A percentile compares a stretch with the other conserved stretches of the same genome.
Conservation (phyloP, 2,888 invertebrate species). For the Eupithecia exiguata region DNA sequence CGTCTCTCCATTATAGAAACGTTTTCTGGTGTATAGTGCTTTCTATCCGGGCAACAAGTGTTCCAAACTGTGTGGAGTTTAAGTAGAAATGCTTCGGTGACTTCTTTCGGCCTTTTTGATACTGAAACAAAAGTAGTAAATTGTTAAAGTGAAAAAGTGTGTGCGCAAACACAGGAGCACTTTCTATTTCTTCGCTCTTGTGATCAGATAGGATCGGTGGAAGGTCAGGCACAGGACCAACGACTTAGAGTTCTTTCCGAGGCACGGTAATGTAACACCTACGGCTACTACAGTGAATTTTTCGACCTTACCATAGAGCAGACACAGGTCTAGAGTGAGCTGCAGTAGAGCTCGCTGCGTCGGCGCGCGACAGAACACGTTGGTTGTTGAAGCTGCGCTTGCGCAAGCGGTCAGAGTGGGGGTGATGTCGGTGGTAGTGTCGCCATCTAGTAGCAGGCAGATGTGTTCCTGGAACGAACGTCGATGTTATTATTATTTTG, state of each 20-base stretch:
- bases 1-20: conserved; percentile 52
- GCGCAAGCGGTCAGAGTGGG: conserved; percentile 47
- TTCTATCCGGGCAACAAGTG: conserved; percentile 68
- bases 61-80: conserved; percentile 67
- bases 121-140: conserved; percentile 62
- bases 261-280: too few relatives aligned
- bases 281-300: too few relatives aligned
- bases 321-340: conserved; percentile 66
- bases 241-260: too few relatives aligned
- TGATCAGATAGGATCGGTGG: too few relatives aligned
- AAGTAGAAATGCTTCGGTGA: conserved; percentile 58
- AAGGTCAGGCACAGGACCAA: too few relatives aligned
- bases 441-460: conserved; percentile 62
- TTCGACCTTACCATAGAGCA: conserved; percentile 56
- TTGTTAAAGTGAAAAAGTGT: not conserved
- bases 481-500: too few relatives aligned
- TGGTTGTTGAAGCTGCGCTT: conserved; percentile 50
- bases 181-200: too few relatives aligned
- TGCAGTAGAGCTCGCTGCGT: conserved; percentile 64
- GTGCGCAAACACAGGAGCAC: too few relatives aligned
- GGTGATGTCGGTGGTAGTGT: conserved; percentile 43
- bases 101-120: conserved; percentile 61
- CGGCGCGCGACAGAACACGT: conserved; percentile 60
- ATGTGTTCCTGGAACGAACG: conserved; percentile 61
- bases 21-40: conserved; percentile 51